Percentiles rank a stretch among this genome's conserved stretches.
Conservation (phyloP, 2,888 invertebrate species). For the Heliconius hortense region DNA sequence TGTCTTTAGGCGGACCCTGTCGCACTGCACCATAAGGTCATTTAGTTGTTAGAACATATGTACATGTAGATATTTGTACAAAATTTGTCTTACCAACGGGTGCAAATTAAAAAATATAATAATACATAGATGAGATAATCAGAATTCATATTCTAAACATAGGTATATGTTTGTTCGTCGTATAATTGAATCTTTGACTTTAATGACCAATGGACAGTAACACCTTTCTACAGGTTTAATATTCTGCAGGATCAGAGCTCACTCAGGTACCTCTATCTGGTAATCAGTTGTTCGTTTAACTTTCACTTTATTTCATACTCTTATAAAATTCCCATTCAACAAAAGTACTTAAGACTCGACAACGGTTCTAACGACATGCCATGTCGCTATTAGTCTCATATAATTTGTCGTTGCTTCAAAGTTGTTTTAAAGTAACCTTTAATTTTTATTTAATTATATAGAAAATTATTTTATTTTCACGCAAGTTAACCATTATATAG, state of each 20-base stretch:
- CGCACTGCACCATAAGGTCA: too few species aligned
- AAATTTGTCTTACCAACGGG: too few species aligned
- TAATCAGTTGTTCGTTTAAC: background rate
- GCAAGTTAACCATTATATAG: background rate
- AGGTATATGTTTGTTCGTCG: too few species aligned
- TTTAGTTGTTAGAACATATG: too few species aligned
- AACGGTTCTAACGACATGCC: constrained; percentile 6
- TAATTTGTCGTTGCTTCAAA: background rate
- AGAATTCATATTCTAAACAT: too few species aligned
- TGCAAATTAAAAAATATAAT: too few species aligned
- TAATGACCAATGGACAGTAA: background rate
- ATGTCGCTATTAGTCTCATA: constrained; percentile 5
- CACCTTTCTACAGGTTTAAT: background rate
- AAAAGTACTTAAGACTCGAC: constrained; percentile 3
- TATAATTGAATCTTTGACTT: too few species aligned
- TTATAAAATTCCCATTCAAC: background rate
- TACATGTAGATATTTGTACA: too few species aligned
- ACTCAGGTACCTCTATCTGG: background rate
- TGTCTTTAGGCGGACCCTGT: too few species aligned
- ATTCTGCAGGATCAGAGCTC: background rate
- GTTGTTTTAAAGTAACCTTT: background rate
- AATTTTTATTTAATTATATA: constrained; percentile 6
- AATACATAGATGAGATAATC: too few species aligned
- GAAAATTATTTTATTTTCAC: background rate
- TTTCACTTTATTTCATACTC: background rate